Base-by-base conservation (phyloP, 35 echinoderm and acorn worm species). In the Apostichopus parvimensis region DNA sequence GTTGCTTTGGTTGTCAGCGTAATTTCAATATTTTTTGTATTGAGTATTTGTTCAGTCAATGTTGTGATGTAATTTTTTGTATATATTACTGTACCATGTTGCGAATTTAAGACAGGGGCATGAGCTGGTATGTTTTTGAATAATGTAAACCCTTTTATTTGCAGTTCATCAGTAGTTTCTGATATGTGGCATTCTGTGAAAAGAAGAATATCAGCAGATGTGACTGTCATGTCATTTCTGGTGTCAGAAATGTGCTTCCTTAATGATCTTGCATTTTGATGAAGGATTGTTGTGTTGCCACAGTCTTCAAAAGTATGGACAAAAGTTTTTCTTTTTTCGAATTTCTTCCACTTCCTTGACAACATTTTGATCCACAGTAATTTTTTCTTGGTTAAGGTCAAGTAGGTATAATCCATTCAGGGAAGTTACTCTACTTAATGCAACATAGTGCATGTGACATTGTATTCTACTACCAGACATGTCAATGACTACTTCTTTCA, bases 141-240 rank as follows among this genome's bases (percentile, higher is more conserved):
- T 21, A 93, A 5, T 53, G 20, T 75, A 73, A 93, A 87, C 87
- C 81, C 92, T 57, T 85, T 53, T 21, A 87, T 54, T 23, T 76
- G 9, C 5, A 87, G 28, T 1, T 77, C 17, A 23, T 76, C 8
- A 58, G 62, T 56, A 15, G 53, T 59, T 64, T 87, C 70, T 28
- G 55, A 11, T 11, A 87, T 18, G 53, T 93, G 75, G 57, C 80
- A 76, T 78, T 93, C 92, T 18, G 82, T 87, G 68, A 87, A 93
- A 1, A 87, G 64, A 1, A 93, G 64, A 20, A 93, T 87, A 55
- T 86, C 92, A 77, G 81, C 82, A 71, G 91, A 70, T 21, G 34
- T 71, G 34, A 93, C 77, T 18, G 18, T 25, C 7, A 23, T 88
- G 24, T 88, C 86, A 6, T 26, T 5, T 62, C 6, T 26, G 66